Conservation (phyloP, 2,888 invertebrate genomes). For the Himalopsyche japonica region DNA sequence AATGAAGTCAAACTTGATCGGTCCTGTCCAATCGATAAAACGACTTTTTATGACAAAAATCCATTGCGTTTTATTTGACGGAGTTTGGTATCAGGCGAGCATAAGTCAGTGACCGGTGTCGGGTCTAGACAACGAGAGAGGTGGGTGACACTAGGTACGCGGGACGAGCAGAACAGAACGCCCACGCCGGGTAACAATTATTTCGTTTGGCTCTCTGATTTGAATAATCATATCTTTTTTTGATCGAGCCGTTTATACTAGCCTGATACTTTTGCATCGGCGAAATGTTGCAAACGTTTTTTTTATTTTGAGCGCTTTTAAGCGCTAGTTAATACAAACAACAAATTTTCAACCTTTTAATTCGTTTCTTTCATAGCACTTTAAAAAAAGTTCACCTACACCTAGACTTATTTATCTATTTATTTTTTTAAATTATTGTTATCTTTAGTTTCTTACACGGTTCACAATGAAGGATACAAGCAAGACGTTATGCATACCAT, state of each 20-base stretch:
- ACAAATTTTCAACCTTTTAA: no score
- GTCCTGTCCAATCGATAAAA: neutral
- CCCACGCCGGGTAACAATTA: neutral
- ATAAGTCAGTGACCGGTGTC: neutral
- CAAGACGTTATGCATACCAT: no score
- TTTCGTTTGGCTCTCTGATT: neutral
- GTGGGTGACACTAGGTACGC: neutral
- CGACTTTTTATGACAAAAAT: neutral
- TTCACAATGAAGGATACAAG: no score
- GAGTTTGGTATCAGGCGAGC: neutral
- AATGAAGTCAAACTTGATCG: no score
- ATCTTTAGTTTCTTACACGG: no score
- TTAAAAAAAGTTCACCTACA: no score
- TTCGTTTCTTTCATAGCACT: no score
- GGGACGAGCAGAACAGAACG: neutral
- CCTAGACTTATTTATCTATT: no score
- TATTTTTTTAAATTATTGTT: no score
- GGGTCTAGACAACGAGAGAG: neutral
- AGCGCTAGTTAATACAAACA: no score
- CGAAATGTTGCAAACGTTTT: no score
- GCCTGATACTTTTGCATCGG: neutral
- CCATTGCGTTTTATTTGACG: neutral
- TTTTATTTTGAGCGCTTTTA: no score
- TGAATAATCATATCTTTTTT: neutral
- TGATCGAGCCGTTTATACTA: neutral